Evolutionary conservation across 2,113 vertebrate species (phyloP), one percentile per base, ranked within the genome.

Genomic region (Tetrax tetrax): DNA sequence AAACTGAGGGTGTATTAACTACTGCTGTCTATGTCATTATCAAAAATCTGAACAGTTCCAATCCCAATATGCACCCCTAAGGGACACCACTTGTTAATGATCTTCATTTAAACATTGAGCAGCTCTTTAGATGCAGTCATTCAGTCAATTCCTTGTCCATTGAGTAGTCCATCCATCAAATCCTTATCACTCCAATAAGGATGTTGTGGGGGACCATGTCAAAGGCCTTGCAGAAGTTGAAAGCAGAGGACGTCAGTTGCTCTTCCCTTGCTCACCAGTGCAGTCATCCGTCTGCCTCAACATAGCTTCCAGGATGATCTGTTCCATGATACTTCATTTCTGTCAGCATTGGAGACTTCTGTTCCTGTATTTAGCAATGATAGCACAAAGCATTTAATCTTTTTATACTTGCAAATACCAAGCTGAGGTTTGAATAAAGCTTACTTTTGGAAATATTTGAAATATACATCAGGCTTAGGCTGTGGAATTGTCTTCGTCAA

Each of bases 41-140:
- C 0, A 2, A n/a, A 60, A 22, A 41, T 25, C 1, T 27, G 19
- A 77, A 6, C 28, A 37, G 15, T 45, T 16, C 5, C 1, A 2
- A 4, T 75, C 9, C 25, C 8, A 22, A 0, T 41, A 29, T 0
- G 0, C 1, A 28, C 10, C 17, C 12, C 3, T 65, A 45, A n/a
- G 43, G 22, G 25, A 33, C 33, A 33, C 12, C 16, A 9, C 9
- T 66, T 64, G 3, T 51, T 87, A 19, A 25, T 43, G 6, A 50
- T 66, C 8, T 50, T 31, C 21, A 8, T 77, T 64, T 69, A 20
- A 33, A 28, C 3, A 2, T 18, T 29, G 27, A 93, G 19, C 37
- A 48, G 6, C 28, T 63, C 24, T 72, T 56, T 24, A 7, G 6
- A 9, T 79, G 37, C 12, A 14, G 8, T 50, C 10, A n/a, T 59